A percentile compares a stretch with the other conserved stretches of the same genome.
Evolutionary conservation across 2,888 invertebrate genomes (phyloP).

Genomic region (Pseudococcus jackbeardsleyi): DNA sequence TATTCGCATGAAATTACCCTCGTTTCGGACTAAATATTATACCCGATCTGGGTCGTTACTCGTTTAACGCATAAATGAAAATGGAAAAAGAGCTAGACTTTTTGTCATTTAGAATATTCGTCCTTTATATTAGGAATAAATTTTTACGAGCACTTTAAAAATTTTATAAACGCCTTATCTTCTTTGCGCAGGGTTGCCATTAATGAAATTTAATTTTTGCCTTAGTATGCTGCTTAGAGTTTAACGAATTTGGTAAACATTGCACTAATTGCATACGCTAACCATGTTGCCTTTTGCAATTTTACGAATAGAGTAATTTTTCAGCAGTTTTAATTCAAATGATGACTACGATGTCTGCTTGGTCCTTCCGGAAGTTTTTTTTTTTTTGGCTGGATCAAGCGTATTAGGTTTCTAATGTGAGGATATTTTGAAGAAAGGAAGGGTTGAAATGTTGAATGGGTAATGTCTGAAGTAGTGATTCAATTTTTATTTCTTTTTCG

Average conservation of each 20-base stretch:
- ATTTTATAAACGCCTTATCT: slow-evolving; percentile 42
- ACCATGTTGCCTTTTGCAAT: background rate
- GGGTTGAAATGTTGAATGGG: background rate
- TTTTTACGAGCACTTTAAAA: slow-evolving; percentile 54
- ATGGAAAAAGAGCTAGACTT: background rate
- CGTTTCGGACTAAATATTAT: background rate
- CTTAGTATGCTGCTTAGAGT: background rate
- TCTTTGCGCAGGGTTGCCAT: slow-evolving; percentile 45
- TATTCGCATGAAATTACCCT: background rate
- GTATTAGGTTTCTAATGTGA: background rate
- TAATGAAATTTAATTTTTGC: slow-evolving; percentile 28
- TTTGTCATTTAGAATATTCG: slow-evolving; percentile 13
- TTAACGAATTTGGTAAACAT: slow-evolving; percentile 37
- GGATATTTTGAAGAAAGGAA: background rate
- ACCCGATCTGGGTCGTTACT: slow-evolving; percentile 9
- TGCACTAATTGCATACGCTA: background rate
- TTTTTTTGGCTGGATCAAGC: background rate
- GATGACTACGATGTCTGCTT: background rate
- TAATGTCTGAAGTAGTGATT: background rate
- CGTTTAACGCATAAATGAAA: slow-evolving; percentile 15
- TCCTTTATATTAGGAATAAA: slow-evolving; percentile 47
- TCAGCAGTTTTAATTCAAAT: background rate
- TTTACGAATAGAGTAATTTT: slow-evolving; percentile 38
- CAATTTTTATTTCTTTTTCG: background rate
- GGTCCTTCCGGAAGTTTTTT: background rate